Conservation (phyloP, 2,797 vertebrate species). For the Arremon aurantiirostris region DNA sequence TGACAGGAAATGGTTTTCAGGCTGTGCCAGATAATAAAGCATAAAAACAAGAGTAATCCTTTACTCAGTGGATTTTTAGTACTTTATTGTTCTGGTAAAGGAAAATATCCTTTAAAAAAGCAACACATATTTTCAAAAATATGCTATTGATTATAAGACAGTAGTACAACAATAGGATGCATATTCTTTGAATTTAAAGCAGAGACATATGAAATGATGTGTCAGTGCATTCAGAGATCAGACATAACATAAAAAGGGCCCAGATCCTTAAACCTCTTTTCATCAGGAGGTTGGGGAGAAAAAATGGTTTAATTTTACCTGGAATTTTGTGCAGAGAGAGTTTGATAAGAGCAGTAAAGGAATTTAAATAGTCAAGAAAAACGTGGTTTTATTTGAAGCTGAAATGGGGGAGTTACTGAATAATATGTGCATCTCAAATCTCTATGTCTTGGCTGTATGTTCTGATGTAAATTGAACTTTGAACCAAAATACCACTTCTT, state of each 20-base stretch:
- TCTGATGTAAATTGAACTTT: neutral
- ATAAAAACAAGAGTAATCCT: neutral
- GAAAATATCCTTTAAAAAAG: neutral
- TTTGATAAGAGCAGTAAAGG: neutral
- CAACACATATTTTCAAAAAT: neutral
- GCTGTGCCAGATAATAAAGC: neutral
- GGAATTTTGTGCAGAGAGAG: rapidly evolving
- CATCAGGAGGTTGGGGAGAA: rapidly evolving
- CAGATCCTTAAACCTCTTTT: neutral
- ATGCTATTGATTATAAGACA: neutral
- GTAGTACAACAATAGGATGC: neutral
- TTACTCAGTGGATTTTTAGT: neutral
- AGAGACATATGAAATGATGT: neutral
- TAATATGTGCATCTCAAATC: neutral
- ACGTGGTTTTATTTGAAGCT: neutral
- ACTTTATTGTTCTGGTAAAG: neutral
- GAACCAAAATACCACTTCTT: neutral
- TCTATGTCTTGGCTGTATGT: neutral
- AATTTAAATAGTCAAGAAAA: neutral
- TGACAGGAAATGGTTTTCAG: neutral
- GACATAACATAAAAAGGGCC: neutral
- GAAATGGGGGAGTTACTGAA: neutral
- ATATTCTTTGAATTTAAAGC: neutral
- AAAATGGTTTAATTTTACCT: neutral
- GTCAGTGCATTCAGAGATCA: neutral